Conservation (phyloP, 2,888 invertebrate genomes). For the Stramonita haemastoma region DNA sequence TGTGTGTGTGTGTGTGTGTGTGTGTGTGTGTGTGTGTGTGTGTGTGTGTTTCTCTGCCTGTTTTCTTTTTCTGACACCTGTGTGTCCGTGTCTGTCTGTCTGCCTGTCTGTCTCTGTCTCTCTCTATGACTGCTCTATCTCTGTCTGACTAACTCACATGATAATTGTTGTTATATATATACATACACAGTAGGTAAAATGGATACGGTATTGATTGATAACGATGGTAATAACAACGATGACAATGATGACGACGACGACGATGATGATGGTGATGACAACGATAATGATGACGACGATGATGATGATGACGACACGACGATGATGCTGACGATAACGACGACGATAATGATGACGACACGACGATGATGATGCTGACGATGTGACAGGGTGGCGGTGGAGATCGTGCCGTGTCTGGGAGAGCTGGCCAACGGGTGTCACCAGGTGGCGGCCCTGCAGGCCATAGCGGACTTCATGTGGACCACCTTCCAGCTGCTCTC, state of each 20-base stretch:
- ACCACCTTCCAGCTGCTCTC: neutral
- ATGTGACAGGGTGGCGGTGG: neutral
- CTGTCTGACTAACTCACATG: conserved; percentile 25
- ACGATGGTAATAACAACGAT: neutral
- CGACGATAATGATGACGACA: neutral
- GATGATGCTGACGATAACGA: neutral
- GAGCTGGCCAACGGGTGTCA: conserved; percentile 37
- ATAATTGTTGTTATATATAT: too few relatives aligned
- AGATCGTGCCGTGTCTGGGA: conserved; percentile 21
- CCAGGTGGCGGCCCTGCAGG: conserved; percentile 13
- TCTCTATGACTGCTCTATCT: conserved; percentile 22
- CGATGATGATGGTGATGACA: neutral
- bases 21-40: too few relatives aligned
- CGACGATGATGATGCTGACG: neutral
- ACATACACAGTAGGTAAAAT: too few relatives aligned
- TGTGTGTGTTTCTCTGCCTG: conserved; percentile 28
- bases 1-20: too few relatives aligned
- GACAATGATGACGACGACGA: neutral
- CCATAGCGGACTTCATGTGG: conserved; percentile 28
- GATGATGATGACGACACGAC: neutral
- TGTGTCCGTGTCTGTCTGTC: conserved; percentile 25
- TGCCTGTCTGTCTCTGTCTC: conserved; percentile 34
- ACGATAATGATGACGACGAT: neutral
- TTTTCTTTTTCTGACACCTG: neutral
- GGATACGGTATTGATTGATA: neutral